Base-by-base conservation (phyloP, 2,113 vertebrate genomes). In the Grammomys dolichurus region DNA sequence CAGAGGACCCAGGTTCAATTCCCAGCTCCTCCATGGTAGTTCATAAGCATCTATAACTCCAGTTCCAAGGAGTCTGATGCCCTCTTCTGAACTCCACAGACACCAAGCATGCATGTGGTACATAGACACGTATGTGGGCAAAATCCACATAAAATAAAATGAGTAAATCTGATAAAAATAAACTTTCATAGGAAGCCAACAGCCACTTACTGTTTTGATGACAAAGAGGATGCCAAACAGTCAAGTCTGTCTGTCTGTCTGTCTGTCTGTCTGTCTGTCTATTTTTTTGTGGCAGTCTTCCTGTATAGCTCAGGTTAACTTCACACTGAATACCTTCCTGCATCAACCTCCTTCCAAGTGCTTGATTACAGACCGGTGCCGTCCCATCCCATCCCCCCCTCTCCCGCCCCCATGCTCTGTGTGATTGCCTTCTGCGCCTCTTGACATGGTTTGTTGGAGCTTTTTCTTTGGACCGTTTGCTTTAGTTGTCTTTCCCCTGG, bases 401-500 rank as follows among this genome's bases (percentile, higher is more conserved):
- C 58, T 1, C 20, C 58, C 20, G 0, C 60, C 31, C 54, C 24
- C 70, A 46, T 11, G 48, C 20, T 16, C 36, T 3, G 9, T 70
- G 70, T 22, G 22, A 48, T 43, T 76, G 22, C 14, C 40, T 86
- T 84, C 51, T 58, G 58, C 6, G 92, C 3, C 3, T 76, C 51
- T 33, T 58, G 48, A 58, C 12, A 48, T 28, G n/a, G 33, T 95
- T 33, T 96, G 36, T 54, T 87, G 24, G 33, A 67, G 69, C 73
- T 95, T 2, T 93, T 87, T 96, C 84, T 89, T 48, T 19, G 63
- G 77, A 89, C 93, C 89, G 69, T 78, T 6, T 10, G 36, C 95
- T 85, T 88, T 56, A 33, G 87, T 82, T 72, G 20, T 51, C 9
- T 85, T 94, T 89, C 54, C 82, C 48, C 43, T 96, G 58, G 70